These are phyloP conservation scores for Falco naumanni DNA, from an alignment of 2,797 vertebrate genomes.

Conservation along the genomic window DNA sequence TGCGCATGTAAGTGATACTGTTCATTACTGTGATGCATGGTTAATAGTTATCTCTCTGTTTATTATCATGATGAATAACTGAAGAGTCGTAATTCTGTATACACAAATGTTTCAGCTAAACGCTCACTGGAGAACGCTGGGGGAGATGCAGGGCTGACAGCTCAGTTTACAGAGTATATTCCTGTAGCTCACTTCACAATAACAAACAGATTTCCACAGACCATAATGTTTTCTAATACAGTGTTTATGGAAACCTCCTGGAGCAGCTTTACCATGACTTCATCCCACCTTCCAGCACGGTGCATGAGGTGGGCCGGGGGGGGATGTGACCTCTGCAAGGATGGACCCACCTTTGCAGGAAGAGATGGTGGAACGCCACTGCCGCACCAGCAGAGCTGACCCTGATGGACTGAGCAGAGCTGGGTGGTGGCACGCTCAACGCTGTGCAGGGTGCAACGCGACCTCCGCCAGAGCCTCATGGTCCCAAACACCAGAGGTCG, in stretches of 20 bases:
- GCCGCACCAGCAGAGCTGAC: background rate
- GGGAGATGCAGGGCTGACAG: background rate
- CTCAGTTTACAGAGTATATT: background rate
- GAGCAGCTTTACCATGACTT: background rate
- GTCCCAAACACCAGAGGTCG: accelerated
- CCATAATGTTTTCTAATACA: background rate
- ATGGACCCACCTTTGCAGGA: background rate
- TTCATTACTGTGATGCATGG: background rate
- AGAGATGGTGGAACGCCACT: accelerated
- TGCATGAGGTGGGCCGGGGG: background rate
- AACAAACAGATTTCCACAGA: background rate
- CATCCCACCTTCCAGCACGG: background rate
- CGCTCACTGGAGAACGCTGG: background rate
- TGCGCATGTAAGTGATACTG: background rate
- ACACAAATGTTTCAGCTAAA: background rate
- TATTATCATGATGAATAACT: background rate
- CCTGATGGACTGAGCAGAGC: accelerated
- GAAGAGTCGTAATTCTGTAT: background rate
- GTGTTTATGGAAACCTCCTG: background rate
- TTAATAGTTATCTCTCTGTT: conserved; percentile 3
- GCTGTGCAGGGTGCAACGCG: accelerated
- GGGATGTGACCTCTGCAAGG: background rate
- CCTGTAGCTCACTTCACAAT: background rate
- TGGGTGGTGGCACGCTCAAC: accelerated
- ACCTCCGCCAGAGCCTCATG: accelerated